Conservation (phyloP, 2,888 invertebrate species). For the Pandemis cinnamomeana region DNA sequence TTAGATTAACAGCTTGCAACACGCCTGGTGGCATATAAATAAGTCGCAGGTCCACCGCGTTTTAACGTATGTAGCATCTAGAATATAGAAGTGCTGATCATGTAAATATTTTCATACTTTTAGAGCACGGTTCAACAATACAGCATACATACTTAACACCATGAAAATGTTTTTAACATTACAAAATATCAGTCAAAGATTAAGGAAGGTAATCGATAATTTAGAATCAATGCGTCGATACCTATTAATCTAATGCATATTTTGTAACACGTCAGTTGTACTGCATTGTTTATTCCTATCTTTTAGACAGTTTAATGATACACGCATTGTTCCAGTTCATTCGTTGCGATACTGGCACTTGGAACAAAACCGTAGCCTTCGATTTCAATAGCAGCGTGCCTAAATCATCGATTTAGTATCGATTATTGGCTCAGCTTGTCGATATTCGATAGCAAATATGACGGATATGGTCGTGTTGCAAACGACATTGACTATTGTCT, state of each 20-base stretch:
- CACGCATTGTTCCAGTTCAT: constrained; percentile 35
- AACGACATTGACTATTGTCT: constrained; percentile 77
- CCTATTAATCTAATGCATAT: constrained; percentile 34
- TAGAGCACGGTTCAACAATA: too few relatives aligned
- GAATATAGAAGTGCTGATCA: too few relatives aligned
- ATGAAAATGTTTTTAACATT: not conserved
- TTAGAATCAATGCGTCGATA: constrained; percentile 23
- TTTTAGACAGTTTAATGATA: constrained; percentile 40
- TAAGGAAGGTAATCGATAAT: constrained; percentile 1
- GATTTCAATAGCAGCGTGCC: constrained; percentile 57
- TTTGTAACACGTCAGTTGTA: constrained; percentile 39
- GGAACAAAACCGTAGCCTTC: constrained; percentile 59
- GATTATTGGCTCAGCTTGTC: constrained; percentile 65
- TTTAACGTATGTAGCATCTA: too few relatives aligned
- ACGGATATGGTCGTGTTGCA: constrained; percentile 72
- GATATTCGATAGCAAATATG: constrained; percentile 61
- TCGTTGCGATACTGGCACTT: constrained; percentile 30
- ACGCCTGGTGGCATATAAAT: too few relatives aligned
- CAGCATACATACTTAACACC: not conserved
- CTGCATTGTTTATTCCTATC: constrained; percentile 35
- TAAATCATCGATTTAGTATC: constrained; percentile 60
- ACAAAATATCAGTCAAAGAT: not conserved
- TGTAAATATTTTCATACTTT: too few relatives aligned
- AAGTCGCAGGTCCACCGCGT: too few relatives aligned
- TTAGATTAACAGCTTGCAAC: too few relatives aligned